Evolutionary conservation across 2,888 invertebrate genomes (phyloP), one percentile per base, ranked within the genome.

Genomic region (Pinctada fucata): DNA sequence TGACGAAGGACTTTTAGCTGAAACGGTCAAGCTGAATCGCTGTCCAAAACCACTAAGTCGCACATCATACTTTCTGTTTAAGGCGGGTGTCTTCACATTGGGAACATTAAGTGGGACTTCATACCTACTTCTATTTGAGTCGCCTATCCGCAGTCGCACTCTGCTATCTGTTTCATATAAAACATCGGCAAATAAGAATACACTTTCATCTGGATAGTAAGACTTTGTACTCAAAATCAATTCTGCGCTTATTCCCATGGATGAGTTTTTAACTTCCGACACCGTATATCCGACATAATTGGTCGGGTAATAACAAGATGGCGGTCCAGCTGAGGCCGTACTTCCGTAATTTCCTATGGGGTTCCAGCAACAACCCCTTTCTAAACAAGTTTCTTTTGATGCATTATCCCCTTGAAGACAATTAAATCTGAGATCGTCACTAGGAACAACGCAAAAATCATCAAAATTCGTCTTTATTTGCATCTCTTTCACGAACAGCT

Each of bases 91-190:
- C 52, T 74, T 71, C 0, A 83, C 77, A 45, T 74, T 76, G 3
- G 89, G 88, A 5, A 86, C 86, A 6, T 81, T 73, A 0, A 91
- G 64, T 0, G 92, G 92, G 6, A 92, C 91, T 79, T 92, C 91
- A 84, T 87, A 92, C 68, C 92, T 83, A 10, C 81, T 70, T 3
- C 83, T 81, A 0, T 76, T 75, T 3, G 89, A 81, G 79, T 91
- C 89, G 80, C 77, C 85, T 71, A 89, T 84, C 87, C 85, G 70
- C 72, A 80, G 31, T 78, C 84, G 86, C 5, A 89, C 77, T 70
- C 85, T 83, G 13, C 75, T 73, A 2, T 79, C 58, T 45, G 85
- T 86, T 76, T 87, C 87, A 84, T 79, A 86, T 5, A 69, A 81
- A 4, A 88, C 84, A 58, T 89, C 87, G 77, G 88, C 76, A 10